Evolutionary conservation across 2,888 invertebrate genomes (phyloP), one percentile per base, ranked within the genome.

Genomic region (Aphelenchoides bicaudatus): DNA sequence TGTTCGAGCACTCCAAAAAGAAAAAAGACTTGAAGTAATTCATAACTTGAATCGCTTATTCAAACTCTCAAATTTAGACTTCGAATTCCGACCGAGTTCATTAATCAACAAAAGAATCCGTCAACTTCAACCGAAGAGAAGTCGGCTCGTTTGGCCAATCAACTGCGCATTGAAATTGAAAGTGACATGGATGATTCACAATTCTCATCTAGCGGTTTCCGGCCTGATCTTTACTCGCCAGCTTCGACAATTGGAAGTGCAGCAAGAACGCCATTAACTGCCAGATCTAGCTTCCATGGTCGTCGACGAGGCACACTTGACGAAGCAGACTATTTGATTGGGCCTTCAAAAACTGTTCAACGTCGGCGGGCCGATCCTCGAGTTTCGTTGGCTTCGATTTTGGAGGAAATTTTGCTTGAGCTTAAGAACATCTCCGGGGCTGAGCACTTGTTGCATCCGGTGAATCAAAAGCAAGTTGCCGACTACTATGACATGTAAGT

Each of bases 341-440:
- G 73, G 5, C 79, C 78, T 0, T 63, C 58, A 8, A 79, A 82
- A 68, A 88, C 90, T 0, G 89, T 91, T 0, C 92, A 96, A 79
- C 83, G 98, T 5, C 84, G 91, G 0, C 85, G 96, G 39, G 92
- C 93, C 0, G 98, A 98, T 82, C 98, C 98, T 0, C 87, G 93
- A 0, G 92, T 94, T 13, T 65, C 71, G 1, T 69, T 78, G 71
- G 60, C 66, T 10, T 67, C 65, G 25, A 57, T 71, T 37, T 55
- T 77, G 34, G 67, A 59, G 43, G 74, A 74, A 21, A 72, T 78
- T 49, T 59, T 73, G 27, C 67, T 61, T 43, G 90, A 94, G 78
- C 87, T 98, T 85, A 84, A 93, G 46, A 88, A 88, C 73, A 81
- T 94, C 80, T 90, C 90, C 0, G 91, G 93, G 78, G 79, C 82